Evolutionary conservation across 1,140 invertebrate genomes (phyloP), one percentile per base, ranked within the genome.

Genomic region (Acromyrmex echinatior): DNA sequence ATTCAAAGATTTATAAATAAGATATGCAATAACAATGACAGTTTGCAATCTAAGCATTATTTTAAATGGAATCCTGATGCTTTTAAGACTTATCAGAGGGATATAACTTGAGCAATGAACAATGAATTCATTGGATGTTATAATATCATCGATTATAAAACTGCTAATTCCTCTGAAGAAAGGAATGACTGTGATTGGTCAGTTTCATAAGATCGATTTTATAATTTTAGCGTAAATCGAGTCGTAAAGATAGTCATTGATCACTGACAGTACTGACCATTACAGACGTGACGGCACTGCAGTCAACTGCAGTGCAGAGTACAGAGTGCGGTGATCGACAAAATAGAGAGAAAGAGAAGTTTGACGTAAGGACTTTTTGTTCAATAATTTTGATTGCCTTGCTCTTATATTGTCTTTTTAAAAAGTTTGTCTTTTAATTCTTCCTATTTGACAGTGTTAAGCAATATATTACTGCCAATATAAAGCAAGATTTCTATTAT

Each of bases 61-160:
- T 99, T 99, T 92, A 95, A 97, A 88, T 95, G 96, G 70, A 98
- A 99, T 96, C 96, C 96, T 0, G 95, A 97, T 31, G 96, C 98
- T 6, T 99, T 99, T 94, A 92, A 96, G 87, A 97, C 97, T 0
- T 99, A 99, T 95, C 99, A 99, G 92, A 96, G 68, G 99, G 99
- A 3, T 99, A 98, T 93, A 97, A 95, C 96, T 99, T 0, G 96
- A 96, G 84, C 97, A 98, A 89, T 99, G 99, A 99, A 98, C 98
- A 0, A 92, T 98, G 2, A 99, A 99, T 96, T 99, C 99, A 31
- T 93, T 99, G 0, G 97, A 98, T 95, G 91, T 97, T n/a, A 98
- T 99, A 86, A 98, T 99, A 65, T 96, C 97, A 88, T 96, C 97
- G 77, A 96, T 99, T 14, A 96, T 96, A 82, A 97, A 97, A 94